A percentile compares a stretch with the other conserved stretches of the same genome.
These are phyloP conservation scores for Acyrthosiphon pisum DNA, from an alignment of 1,140 invertebrate species.

Conservation along the genomic window DNA sequence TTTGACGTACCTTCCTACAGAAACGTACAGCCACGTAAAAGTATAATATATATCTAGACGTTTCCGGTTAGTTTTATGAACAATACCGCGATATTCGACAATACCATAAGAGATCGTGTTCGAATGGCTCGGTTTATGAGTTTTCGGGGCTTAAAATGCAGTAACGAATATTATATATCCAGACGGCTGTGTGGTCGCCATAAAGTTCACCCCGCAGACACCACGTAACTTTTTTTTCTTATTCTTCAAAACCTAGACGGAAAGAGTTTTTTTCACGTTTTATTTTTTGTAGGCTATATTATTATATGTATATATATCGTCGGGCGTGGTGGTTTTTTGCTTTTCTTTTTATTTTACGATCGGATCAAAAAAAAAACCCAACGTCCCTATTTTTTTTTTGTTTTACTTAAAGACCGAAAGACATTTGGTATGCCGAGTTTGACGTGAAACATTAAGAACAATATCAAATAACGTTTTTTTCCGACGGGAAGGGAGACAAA, in stretches of 20 bases:
- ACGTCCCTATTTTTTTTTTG: not conserved
- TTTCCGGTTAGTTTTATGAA: not conserved
- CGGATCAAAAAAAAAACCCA: not conserved
- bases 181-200: slow-evolving; percentile 24
- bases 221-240: not conserved
- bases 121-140: slow-evolving; percentile 38
- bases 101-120: not conserved
- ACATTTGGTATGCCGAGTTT: slow-evolving; percentile 56
- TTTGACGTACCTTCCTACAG: not conserved
- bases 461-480: slow-evolving; percentile 54
- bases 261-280: slow-evolving; percentile 16
- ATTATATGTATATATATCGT: not conserved
- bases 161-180: slow-evolving; percentile 21
- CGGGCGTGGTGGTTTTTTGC: not conserved
- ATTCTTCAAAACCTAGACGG: not conserved
- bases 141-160: slow-evolving; percentile 49
- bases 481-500: not conserved
- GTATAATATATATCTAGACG: not conserved
- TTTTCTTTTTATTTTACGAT: slow-evolving; percentile 42
- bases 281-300: slow-evolving; percentile 15
- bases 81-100: slow-evolving; percentile 21
- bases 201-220: slow-evolving; percentile 45
- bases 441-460: slow-evolving; percentile 55
- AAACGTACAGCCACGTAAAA: not conserved
- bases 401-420: slow-evolving; percentile 39